phyloP scores from a whole-genome alignment of 2,113 vertebrate species.

The Siniperca chuatsi region DNA sequence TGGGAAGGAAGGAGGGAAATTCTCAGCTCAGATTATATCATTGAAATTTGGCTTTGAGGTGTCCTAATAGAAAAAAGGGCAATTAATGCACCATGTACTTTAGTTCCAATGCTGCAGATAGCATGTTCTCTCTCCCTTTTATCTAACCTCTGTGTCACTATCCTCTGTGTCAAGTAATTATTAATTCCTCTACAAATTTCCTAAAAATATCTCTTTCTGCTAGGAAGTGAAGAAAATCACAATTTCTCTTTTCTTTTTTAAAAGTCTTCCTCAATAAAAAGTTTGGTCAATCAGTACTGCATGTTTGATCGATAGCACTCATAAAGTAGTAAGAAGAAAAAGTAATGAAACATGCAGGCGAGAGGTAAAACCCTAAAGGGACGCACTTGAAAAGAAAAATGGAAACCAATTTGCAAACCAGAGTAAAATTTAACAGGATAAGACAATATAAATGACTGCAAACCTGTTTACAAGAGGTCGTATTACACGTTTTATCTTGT shows the following conservation, averaged over 20 bases:
- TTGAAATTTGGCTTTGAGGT: not conserved
- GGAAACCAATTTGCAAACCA: not conserved
- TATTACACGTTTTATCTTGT: conserved; percentile 10
- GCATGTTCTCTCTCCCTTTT: not conserved
- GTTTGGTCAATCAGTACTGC: not conserved
- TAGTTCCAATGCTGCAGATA: not conserved
- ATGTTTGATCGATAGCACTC: not conserved
- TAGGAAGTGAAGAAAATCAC: not conserved
- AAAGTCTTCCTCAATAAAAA: not conserved
- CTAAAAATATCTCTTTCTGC: not conserved
- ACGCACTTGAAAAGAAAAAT: not conserved
- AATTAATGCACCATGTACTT: not conserved
- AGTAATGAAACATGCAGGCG: not conserved
- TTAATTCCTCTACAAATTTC: not conserved
- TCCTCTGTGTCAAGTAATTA: not conserved
- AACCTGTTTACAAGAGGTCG: not conserved
- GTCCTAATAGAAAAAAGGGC: not conserved
- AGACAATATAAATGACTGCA: not conserved
- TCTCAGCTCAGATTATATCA: not conserved
- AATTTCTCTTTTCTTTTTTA: not conserved
- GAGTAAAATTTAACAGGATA: not conserved
- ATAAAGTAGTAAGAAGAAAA: not conserved
- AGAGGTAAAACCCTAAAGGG: not conserved
- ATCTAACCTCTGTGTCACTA: not conserved
- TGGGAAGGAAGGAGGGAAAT: not conserved